Conservation (phyloP, 1,140 invertebrate genomes). For the Helicoverpa armigera region DNA sequence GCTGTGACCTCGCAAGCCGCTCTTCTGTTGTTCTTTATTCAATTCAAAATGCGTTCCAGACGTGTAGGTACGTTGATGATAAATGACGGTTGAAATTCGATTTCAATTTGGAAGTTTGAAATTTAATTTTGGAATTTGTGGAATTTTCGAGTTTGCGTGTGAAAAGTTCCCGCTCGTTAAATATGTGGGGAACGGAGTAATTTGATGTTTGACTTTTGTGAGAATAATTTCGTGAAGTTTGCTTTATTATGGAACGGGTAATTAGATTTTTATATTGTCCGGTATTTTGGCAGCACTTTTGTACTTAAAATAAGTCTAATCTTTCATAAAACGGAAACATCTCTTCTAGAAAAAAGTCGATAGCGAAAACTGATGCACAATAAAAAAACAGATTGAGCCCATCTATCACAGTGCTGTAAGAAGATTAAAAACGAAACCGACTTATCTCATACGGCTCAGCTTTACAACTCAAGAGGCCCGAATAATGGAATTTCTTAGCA, state of each 20-base stretch:
- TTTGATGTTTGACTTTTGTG: conserved; percentile 5
- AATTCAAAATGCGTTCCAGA: conserved; percentile 68
- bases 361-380: neutral
- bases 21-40: conserved; percentile 74
- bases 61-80: conserved; percentile 56
- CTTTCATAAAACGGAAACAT: no score
- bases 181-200: conserved; percentile 23
- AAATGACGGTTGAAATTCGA: conserved; percentile 54
- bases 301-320: no score
- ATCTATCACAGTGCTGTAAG: conserved; percentile 1
- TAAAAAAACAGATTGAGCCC: neutral
- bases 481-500: conserved; percentile 43
- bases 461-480: conserved; percentile 22
- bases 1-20: conserved; percentile 68
- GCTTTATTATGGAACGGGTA: neutral
- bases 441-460: conserved; percentile 24
- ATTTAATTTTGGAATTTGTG: conserved; percentile 59
- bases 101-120: conserved; percentile 42
- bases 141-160: conserved; percentile 38
- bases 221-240: conserved; percentile 2
- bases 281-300: neutral
- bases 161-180: conserved; percentile 28
- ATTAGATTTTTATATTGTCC: neutral
- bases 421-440: conserved; percentile 37
- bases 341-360: neutral